Conservation (phyloP, 1,140 invertebrate species). For the Brachionus asplanchnoidis region DNA sequence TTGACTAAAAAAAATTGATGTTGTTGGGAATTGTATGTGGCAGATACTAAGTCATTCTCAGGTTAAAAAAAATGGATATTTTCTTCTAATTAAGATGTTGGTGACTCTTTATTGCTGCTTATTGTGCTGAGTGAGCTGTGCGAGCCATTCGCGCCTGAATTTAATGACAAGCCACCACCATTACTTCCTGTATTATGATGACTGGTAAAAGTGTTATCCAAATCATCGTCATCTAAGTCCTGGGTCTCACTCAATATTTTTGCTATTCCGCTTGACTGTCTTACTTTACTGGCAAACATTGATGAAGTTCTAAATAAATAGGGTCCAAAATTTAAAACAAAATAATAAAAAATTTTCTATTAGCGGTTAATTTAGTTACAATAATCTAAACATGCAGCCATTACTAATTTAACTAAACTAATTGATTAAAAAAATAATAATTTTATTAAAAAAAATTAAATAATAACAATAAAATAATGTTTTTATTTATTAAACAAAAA, state of each 20-base stretch:
- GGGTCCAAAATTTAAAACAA: background rate
- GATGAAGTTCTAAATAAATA: background rate
- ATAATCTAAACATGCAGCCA: background rate
- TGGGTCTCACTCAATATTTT: conserved; percentile 28
- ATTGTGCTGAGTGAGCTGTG: conserved; percentile 16
- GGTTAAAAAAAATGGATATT: background rate
- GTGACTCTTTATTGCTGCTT: conserved; percentile 40
- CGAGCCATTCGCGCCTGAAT: background rate
- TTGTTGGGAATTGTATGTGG: background rate
- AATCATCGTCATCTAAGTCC: conserved; percentile 28
- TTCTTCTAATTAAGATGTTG: conserved; percentile 4
- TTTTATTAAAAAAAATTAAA: background rate
- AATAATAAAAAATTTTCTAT: background rate
- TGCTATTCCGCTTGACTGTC: conserved; percentile 1
- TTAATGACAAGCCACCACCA: background rate
- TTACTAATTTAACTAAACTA: background rate
- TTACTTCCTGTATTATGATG: conserved; percentile 1
- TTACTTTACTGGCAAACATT: conserved; percentile 2
- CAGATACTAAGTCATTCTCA: background rate
- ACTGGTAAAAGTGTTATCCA: conserved; percentile 31
- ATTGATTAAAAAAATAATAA: background rate
- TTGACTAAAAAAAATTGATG: background rate
- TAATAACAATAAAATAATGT: background rate
- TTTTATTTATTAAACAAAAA: background rate
- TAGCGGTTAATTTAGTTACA: background rate